Evolutionary conservation across 2,888 invertebrate genomes (phyloP).

Genomic region (Prenolepis imparis): DNA sequence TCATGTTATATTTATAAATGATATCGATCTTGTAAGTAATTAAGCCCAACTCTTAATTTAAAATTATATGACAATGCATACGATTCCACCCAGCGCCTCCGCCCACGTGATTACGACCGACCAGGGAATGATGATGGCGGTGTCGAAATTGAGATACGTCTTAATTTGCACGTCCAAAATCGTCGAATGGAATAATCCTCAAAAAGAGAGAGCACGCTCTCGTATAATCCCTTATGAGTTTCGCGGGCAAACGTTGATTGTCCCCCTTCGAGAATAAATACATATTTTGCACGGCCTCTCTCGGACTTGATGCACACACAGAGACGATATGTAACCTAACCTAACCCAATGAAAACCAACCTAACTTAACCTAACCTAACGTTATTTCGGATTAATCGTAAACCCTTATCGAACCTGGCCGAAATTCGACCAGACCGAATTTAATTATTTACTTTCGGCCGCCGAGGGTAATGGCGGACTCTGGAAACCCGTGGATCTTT

Average conservation of each 20-base stretch:
- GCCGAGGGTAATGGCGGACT: conserved; percentile 56
- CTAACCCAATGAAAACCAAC: no score
- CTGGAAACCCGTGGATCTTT: conserved; percentile 72
- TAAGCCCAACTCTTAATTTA: no score
- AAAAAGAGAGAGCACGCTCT: conserved; percentile 23
- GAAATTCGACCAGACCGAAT: conserved; percentile 75
- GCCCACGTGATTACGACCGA: conserved; percentile 26
- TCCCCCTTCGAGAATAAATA: conserved; percentile 57
- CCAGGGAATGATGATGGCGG: background rate
- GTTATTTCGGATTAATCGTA: conserved; percentile 51
- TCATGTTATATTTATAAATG: no score
- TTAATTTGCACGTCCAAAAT: conserved; percentile 42
- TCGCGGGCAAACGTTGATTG: conserved; percentile 43
- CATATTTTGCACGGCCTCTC: conserved; percentile 38
- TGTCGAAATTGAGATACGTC: conserved; percentile 50
- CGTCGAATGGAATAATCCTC: conserved; percentile 65
- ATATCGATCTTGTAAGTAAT: no score
- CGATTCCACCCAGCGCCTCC: no score
- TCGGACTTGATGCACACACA: background rate
- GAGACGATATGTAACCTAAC: no score
- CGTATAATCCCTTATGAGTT: conserved; percentile 64
- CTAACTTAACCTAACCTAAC: background rate
- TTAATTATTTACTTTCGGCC: conserved; percentile 79
- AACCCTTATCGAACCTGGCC: conserved; percentile 29
- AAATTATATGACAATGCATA: no score